A percentile compares a stretch with the other conserved stretches of the same genome.
phyloP scores from a whole-genome alignment of 2,797 vertebrate species.

The Phrynocephalus forsythii region DNA sequence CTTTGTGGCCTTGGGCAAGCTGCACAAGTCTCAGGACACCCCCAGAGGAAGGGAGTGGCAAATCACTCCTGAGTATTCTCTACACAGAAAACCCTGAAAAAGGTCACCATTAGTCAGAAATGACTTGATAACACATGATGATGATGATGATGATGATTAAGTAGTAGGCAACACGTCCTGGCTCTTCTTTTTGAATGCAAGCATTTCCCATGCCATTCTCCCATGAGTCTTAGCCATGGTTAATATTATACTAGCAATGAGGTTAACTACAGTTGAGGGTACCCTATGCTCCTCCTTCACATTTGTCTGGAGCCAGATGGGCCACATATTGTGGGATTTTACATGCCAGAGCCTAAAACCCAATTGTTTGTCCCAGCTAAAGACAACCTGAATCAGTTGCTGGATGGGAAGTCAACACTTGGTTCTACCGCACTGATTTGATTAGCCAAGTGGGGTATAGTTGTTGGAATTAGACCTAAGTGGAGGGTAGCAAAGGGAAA shows the following conservation, averaged over 20 bases:
- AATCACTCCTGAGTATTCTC: too few relatives aligned
- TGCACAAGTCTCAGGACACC: too few relatives aligned
- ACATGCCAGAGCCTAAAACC: too few relatives aligned
- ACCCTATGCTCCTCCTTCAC: not conserved
- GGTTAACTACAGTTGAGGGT: not conserved
- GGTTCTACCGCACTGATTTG: not conserved
- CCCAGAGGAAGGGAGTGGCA: too few relatives aligned
- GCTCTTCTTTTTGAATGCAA: not conserved
- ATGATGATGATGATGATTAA: not conserved
- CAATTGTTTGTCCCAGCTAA: too few relatives aligned
- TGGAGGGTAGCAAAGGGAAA: not conserved
- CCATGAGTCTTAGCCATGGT: not conserved
- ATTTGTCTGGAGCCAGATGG: not conserved
- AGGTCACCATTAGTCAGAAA: too few relatives aligned
- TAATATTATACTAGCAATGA: not conserved
- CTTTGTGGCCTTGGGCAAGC: too few relatives aligned
- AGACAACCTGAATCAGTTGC: too few relatives aligned
- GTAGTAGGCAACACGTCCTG: not conserved
- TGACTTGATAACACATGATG: too few relatives aligned
- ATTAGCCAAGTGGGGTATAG: not conserved
- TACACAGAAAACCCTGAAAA: too few relatives aligned
- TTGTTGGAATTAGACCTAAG: not conserved
- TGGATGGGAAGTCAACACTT: too few relatives aligned
- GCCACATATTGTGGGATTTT: too few relatives aligned
- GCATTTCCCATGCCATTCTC: not conserved